phyloP scores from a whole-genome alignment of 2,888 invertebrate genomes.

The Cosmorhoe ocellata region DNA sequence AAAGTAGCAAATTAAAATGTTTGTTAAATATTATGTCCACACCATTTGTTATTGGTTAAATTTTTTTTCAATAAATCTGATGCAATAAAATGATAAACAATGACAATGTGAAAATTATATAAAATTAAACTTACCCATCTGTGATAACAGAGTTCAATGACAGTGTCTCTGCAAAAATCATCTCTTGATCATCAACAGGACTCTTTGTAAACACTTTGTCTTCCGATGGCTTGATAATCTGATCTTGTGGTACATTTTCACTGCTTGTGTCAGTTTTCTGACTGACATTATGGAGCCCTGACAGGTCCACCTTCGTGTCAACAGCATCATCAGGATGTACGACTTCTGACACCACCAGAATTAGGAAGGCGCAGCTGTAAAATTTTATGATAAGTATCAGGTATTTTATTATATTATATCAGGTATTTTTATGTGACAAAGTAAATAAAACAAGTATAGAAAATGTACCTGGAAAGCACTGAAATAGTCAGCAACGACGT shows the following conservation, averaged over 20 bases:
- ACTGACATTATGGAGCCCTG: constrained; percentile 73
- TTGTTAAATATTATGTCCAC: too few species aligned
- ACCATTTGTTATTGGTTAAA: too few species aligned
- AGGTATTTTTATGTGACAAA: too few species aligned
- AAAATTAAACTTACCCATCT: constrained; percentile 74
- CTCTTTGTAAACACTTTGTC: constrained; percentile 32
- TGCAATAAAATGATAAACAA: too few species aligned
- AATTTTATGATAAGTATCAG: constrained; percentile 4
- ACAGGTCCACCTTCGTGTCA: constrained; percentile 60
- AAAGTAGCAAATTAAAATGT: too few species aligned
- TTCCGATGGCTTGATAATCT: constrained; percentile 9
- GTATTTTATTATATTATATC: neutral
- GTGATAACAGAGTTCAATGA: constrained; percentile 81
- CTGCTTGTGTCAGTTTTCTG: constrained; percentile 46
- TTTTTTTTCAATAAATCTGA: too few species aligned
- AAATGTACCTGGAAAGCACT: constrained; percentile 83
- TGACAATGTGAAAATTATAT: neutral
- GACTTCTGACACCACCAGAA: constrained; percentile 83
- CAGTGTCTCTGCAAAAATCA: constrained; percentile 76
- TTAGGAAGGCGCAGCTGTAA: constrained; percentile 82
- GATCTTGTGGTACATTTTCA: constrained; percentile 15
- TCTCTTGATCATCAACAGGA: constrained; percentile 56
- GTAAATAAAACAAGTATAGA: too few species aligned
- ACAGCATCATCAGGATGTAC: constrained; percentile 61
- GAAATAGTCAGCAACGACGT: constrained; percentile 84